phyloP scores from a whole-genome alignment of 37 sponge, comb jelly and placozoan genomes.

The Beroe forskalii region DNA sequence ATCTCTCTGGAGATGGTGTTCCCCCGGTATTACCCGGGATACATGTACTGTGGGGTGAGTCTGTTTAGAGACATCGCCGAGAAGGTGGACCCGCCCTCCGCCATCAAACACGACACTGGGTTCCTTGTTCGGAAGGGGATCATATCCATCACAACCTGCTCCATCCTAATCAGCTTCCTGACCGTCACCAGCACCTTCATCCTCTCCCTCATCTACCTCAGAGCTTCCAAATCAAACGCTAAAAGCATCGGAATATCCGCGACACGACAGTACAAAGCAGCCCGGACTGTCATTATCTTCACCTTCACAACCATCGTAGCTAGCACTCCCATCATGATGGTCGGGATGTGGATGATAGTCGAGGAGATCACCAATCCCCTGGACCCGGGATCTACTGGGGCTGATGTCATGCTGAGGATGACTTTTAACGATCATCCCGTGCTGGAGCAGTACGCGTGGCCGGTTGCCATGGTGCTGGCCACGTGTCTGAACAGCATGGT shows the following conservation, averaged over 20 bases:
- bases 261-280: not conserved
- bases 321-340: not conserved
- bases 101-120: not conserved
- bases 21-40: not conserved
- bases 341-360: not conserved
- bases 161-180: not conserved
- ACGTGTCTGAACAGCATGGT: not conserved
- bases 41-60: not conserved
- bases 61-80: not conserved
- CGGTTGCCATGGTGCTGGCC: not conserved
- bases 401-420: not conserved
- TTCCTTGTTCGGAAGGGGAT: not conserved
- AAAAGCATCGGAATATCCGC: not conserved
- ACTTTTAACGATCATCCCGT: not conserved
- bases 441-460: not conserved
- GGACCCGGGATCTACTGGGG: not conserved
- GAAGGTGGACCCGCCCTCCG: not conserved
- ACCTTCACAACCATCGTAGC: not conserved
- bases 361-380: not conserved
- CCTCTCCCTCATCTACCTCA: not conserved
- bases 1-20: not conserved
- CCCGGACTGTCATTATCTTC: not conserved
- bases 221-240: not conserved
- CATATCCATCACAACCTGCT: not conserved
- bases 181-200: not conserved